phyloP scores from a whole-genome alignment of 2,113 vertebrate species.

The Salvator merianae region DNA sequence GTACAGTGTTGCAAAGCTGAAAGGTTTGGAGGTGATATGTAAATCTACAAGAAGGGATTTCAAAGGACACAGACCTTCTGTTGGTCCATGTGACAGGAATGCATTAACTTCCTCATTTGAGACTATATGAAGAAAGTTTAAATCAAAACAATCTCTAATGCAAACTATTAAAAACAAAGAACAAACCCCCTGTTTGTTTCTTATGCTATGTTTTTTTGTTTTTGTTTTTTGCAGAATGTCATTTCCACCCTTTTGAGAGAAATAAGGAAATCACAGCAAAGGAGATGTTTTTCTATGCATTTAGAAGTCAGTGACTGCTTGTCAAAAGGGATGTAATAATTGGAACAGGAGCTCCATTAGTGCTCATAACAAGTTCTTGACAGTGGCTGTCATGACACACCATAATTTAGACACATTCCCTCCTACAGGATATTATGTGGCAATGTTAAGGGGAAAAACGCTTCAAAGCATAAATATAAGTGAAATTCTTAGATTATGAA shows the following conservation, averaged over 20 bases:
- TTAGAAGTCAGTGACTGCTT: too few relatives aligned
- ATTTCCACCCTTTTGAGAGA: too few relatives aligned
- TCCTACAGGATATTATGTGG: background rate
- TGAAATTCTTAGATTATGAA: too few relatives aligned
- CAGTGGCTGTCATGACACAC: background rate
- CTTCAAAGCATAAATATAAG: too few relatives aligned
- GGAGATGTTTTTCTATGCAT: background rate
- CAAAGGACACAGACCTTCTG: slow-evolving; percentile 13
- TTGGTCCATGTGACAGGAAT: slow-evolving; percentile 1
- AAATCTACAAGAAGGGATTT: slow-evolving; percentile 3
- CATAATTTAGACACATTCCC: background rate
- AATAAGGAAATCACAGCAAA: background rate
- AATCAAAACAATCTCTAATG: slow-evolving; percentile 53
- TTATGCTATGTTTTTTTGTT: background rate
- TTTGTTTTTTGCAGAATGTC: too few relatives aligned
- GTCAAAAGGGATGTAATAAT: background rate
- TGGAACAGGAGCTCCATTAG: background rate
- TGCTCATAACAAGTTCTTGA: background rate
- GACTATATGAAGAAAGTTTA: slow-evolving; percentile 45
- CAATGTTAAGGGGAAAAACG: too few relatives aligned
- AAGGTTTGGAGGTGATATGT: background rate
- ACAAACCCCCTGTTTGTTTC: too few relatives aligned
- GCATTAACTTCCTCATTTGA: slow-evolving; percentile 38
- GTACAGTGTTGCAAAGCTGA: background rate
- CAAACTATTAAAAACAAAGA: background rate